Evolutionary conservation across 1,140 invertebrate species (phyloP), one percentile per base, ranked within the genome.

Genomic region (Orussus abietinus): DNA sequence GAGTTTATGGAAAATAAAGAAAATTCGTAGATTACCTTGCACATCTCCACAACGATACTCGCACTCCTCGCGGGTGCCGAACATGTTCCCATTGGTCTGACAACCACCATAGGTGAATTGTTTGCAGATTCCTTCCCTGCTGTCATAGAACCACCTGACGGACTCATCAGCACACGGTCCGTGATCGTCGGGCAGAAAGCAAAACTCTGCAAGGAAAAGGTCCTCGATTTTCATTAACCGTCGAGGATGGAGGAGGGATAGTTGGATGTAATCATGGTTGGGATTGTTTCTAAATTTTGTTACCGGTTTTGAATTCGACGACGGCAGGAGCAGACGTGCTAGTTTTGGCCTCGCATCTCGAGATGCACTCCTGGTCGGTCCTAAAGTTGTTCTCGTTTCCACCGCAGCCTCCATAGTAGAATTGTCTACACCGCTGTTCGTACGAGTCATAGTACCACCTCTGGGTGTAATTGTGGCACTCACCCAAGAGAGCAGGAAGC

Each of bases 361-460:
- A 66, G 49, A 76, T 53, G 53, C 89, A 92, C 29, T 82, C 81
- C 15, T 79, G 62, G 57, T 84, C 74, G 5, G 75, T 75, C n/a
- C 63, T 38, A 59, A 90, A 92, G 55, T 90, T 90, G 61, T 92
- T 92, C 31, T 75, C 75, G 60, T 92, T 92, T 4, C 87, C 88
- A 12, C 80, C 82, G 54, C 88, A 92, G 4, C 89, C 87, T 5
- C 85, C 84, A 58, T 88, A 94, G 42, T 84, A 83, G 60, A 93
- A 94, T 47, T 81, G 79, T 47, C 79, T 71, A 59, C 91, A 94
- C 17, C 71, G 61, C 30, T 78, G 75, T 10, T 82, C 76, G 51
- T 77, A 79, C 0, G 82, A 82, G 64, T 97, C 87, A 67, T 81
- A 96, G 72, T 87, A 93, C 85, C 88, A 97, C 31, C 82, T 77